Conservation (phyloP, 2,797 vertebrate species). For the Sebastes reedi region DNA sequence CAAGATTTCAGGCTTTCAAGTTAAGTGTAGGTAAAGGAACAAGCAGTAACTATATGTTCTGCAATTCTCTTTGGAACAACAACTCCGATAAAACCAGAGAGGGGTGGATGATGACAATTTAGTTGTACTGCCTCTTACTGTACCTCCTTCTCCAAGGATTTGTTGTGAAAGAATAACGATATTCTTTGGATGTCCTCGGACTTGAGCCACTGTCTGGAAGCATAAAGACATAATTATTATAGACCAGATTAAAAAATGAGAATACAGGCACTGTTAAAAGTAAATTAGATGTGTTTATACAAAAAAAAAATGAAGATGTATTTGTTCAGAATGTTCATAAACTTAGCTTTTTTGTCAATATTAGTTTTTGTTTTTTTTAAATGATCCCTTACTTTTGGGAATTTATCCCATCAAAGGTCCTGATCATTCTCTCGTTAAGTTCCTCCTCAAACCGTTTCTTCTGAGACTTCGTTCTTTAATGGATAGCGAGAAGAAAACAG, state of each 20-base stretch:
- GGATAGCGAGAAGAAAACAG: constrained; percentile 20
- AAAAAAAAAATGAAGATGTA: neutral
- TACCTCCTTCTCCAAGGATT: constrained; percentile 91
- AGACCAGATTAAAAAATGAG: neutral
- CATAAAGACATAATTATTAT: neutral
- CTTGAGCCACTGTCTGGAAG: constrained; percentile 93
- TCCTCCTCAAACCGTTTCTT: constrained; percentile 96
- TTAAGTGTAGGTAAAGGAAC: neutral
- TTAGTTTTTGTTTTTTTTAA: neutral
- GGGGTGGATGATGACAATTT: neutral
- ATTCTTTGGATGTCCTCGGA: constrained; percentile 97
- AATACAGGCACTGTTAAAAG: neutral
- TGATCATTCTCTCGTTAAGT: constrained; percentile 94
- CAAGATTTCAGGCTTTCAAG: neutral
- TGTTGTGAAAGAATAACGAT: constrained; percentile 95
- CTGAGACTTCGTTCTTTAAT: constrained; percentile 91
- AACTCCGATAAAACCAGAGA: neutral
- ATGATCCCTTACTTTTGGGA: constrained; percentile 88
- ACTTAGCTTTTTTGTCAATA: neutral
- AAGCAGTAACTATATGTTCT: neutral
- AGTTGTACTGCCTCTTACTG: constrained; percentile 70
- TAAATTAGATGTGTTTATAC: neutral
- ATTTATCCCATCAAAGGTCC: constrained; percentile 94
- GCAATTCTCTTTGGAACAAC: neutral
- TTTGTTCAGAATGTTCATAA: neutral